Percentiles rank a stretch among this genome's conserved stretches.
Conservation (phyloP, 2,888 invertebrate species). For the Xanthia togata region DNA sequence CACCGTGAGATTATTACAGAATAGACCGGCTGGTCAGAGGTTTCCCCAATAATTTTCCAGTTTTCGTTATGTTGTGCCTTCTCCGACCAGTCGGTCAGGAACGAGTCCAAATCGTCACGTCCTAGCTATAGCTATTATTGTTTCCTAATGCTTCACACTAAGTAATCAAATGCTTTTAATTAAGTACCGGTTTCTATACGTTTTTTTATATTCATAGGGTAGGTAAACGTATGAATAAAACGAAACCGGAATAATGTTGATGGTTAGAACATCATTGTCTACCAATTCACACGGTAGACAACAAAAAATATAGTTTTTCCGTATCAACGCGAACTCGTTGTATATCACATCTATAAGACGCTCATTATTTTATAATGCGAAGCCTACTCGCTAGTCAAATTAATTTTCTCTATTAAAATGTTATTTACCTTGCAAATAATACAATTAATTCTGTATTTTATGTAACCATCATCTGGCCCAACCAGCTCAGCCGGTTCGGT, state of each 20-base stretch:
- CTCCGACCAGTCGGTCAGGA: too few relatives aligned
- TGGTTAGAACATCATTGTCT: constrained; percentile 23
- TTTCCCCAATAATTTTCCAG: too few relatives aligned
- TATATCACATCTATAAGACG: not conserved
- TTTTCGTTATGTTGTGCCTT: too few relatives aligned
- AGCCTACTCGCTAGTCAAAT: not conserved
- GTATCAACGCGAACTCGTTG: not conserved
- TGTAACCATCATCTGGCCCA: not conserved
- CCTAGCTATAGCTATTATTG: too few relatives aligned
- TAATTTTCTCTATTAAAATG: constrained; percentile 1
- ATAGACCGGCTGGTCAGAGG: too few relatives aligned
- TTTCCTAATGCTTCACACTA: too few relatives aligned
- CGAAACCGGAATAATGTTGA: not conserved
- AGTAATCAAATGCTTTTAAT: too few relatives aligned
- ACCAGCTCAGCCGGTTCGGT: not conserved
- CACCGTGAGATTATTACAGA: too few relatives aligned
- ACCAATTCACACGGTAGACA: constrained; percentile 27
- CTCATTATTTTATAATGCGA: constrained; percentile 2
- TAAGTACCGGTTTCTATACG: too few relatives aligned
- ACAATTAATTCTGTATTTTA: not conserved
- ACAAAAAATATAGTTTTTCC: constrained; percentile 26
- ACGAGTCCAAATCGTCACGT: too few relatives aligned
- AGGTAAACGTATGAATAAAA: not conserved
- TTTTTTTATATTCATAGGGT: too few relatives aligned
- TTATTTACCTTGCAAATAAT: not conserved